phyloP scores from a whole-genome alignment of 2,113 vertebrate genomes.

The Oryzias melastigma region DNA sequence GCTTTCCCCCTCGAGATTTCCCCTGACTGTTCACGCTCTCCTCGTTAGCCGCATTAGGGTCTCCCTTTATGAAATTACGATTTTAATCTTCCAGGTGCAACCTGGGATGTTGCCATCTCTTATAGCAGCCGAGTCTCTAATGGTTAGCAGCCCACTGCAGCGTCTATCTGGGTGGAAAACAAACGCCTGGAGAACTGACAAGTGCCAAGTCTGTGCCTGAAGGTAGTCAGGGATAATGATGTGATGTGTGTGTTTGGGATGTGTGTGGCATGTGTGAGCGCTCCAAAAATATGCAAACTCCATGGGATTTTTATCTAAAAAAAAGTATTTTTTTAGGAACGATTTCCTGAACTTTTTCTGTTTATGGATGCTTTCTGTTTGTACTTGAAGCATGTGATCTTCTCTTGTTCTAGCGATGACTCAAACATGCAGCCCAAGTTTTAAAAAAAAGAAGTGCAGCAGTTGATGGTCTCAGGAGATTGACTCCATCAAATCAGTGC shows the following conservation, averaged over 20 bases:
- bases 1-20: slow-evolving; percentile 15
- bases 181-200: slow-evolving; percentile 24
- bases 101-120: slow-evolving; percentile 38
- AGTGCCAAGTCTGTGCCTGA: slow-evolving; percentile 22
- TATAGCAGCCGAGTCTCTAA: slow-evolving; percentile 34
- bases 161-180: slow-evolving; percentile 18
- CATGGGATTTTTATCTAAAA: not conserved
- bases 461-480: not conserved
- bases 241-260: slow-evolving; percentile 4
- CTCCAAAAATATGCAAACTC: not conserved
- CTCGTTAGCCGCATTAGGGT: slow-evolving; percentile 39
- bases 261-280: not conserved
- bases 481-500: slow-evolving; percentile 2
- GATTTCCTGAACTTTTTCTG: not conserved
- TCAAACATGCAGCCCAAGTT: slow-evolving; percentile 1
- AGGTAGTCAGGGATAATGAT: slow-evolving; percentile 48
- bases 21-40: not conserved
- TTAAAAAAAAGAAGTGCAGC: slow-evolving; percentile 6
- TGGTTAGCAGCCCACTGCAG: slow-evolving; percentile 33
- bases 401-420: not conserved
- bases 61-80: slow-evolving; percentile 40
- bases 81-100: slow-evolving; percentile 52
- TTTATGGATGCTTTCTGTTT: slow-evolving; percentile 1
- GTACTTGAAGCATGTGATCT: not conserved
- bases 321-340: no score